Base-by-base conservation (phyloP, 1,140 invertebrate species). In the Ceratina australensis region DNA sequence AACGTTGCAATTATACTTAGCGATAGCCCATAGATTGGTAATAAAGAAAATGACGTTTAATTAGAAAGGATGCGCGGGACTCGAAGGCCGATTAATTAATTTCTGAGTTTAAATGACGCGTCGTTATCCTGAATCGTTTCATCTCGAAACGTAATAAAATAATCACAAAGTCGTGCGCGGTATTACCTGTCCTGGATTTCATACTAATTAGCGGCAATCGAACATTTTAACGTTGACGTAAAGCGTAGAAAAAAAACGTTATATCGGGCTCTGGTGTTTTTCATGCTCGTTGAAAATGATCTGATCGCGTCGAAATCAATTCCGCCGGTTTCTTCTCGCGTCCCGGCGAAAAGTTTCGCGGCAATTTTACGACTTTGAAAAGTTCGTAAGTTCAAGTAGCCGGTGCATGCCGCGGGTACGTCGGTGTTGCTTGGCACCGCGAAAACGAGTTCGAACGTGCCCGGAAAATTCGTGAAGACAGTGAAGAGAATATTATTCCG, bases 281-380 rank as follows among this genome's bases (percentile, higher is more conserved):
- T 42, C 7, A 42, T 42, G 33, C 10, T 42, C 33, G 10, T 8
- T 10, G 5, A 10, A 10, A 42, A 42, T 7, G 33, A 42, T 42
- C 33, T 42, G 33, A 42, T 22, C 18, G 15, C 13, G 0, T 28
- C 33, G n/a, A 24, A 20, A 79, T 82, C 67, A 83, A 86, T 85
- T 76, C 47, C 86, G 81, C 88, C 88, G 85, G 80, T 86, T 87
- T 79, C 81, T 86, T 79, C 81, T 86, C 80, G 87, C 87, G 81
- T 79, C 63, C 72, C 90, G 89, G 89, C 87, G 87, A 85, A 26
- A 78, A 81, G 85, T 81, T 76, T 50, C 59, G 79, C 47, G 26
- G 71, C 61, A 83, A 80, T 82, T 84, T 78, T 88, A 88, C 85
- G 80, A 86, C 67, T 86, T 87, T 82, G 77, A 74, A 76, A 84